Conservation (phyloP, 2,797 vertebrate species). For the Enteromius trimaculatus region DNA sequence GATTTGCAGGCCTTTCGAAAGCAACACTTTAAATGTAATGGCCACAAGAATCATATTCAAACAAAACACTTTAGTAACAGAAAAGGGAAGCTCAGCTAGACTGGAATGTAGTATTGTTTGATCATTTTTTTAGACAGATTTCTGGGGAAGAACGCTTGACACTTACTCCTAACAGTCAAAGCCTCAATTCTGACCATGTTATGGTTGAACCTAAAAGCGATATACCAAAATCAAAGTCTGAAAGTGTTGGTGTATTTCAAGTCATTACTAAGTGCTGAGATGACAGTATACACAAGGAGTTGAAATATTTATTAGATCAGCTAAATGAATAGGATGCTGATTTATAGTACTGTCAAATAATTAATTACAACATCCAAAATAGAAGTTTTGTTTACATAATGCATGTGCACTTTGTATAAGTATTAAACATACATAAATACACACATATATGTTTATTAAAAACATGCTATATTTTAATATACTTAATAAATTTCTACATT, state of each 20-base stretch:
- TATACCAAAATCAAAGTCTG: neutral
- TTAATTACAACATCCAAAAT: too few species aligned
- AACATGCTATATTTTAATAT: too few species aligned
- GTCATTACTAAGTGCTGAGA: too few species aligned
- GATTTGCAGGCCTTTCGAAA: neutral
- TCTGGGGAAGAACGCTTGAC: neutral
- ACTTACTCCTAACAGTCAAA: neutral
- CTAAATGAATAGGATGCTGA: neutral
- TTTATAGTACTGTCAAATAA: too few species aligned
- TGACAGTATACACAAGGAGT: neutral
- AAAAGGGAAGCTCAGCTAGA: neutral
- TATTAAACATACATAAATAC: too few species aligned
- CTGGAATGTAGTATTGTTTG: neutral
- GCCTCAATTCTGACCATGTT: too few species aligned
- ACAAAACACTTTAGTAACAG: neutral
- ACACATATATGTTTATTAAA: too few species aligned
- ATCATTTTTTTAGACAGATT: neutral
- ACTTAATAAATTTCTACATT: too few species aligned
- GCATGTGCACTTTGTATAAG: too few species aligned
- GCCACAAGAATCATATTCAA: neutral
- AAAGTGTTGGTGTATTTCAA: neutral
- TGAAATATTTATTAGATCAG: neutral
- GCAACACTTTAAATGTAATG: neutral
- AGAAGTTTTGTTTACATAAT: too few species aligned
- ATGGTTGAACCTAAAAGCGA: neutral